Evolutionary conservation across 2,797 vertebrate species (phyloP), one percentile per base, ranked within the genome.

Genomic region (Myotis daubentonii): DNA sequence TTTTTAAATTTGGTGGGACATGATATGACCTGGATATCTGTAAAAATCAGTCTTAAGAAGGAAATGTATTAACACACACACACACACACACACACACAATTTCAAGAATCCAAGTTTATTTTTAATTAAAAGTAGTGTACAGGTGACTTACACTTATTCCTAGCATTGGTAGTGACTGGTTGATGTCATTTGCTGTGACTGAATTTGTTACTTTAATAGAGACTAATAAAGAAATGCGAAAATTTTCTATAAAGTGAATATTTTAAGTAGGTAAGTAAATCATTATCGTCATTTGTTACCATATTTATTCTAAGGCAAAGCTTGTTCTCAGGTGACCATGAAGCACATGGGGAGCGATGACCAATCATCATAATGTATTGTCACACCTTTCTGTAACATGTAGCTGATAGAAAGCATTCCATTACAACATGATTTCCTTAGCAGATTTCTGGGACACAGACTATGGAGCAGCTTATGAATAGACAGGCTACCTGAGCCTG

Each of bases 91-190:
- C 5, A 49, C 16, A 51, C 49, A 51, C 1, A 49, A 49, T 76
- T 25, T 72, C 7, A 76, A 82, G 72, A 55, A 33, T 81, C 19
- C 57, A 71, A 76, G 38, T 44, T 71, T 51, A 2, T 36, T 92
- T 91, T 68, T 76, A 57, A 87, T 16, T 49, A 68, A 81, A 89
- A 91, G 72, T 41, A 65, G 53, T 36, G 76, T 87, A 36, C 47
- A 62, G 47, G 95, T 28, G 90, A 98, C 99, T 99, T 97, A 99
- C 99, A 8, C 98, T 51, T 96, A 99, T 98, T 96, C 98, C 78
- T 23, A 87, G 23, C 25, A 84, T 51, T 53, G 16, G 16, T 47
- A 70, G n/a, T 68, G 44, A 53, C 41, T 5, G n/a, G 5, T 49
- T 79, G 25, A 90, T 55, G 8, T 75, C 44, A 65, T 71, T 65